A percentile compares a stretch with the other conserved stretches of the same genome.
These are phyloP conservation scores for Pagetopsis macropterus DNA, from an alignment of 2,797 vertebrate genomes.

Conservation along the genomic window DNA sequence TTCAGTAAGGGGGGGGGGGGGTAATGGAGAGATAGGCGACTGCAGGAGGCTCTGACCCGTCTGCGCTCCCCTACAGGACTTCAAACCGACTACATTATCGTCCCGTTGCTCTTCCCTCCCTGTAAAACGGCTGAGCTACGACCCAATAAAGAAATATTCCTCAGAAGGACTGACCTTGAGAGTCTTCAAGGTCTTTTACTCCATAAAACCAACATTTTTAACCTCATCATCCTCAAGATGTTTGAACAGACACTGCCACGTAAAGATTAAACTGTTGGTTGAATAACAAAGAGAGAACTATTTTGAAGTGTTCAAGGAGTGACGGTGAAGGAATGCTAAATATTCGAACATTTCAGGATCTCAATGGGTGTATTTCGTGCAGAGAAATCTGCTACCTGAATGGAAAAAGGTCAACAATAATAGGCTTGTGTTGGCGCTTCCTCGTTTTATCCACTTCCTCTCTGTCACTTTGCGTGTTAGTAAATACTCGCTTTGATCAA, in stretches of 20 bases:
- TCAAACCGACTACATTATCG: constrained; percentile 49
- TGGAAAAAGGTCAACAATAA: neutral
- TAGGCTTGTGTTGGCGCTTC: neutral
- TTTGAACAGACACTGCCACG: neutral
- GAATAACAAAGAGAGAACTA: neutral
- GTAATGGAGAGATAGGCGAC: constrained; percentile 47
- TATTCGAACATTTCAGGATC: too few relatives aligned
- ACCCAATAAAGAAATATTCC: constrained; percentile 49
- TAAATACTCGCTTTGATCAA: neutral
- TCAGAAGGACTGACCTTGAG: constrained; percentile 55
- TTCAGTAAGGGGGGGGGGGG: neutral
- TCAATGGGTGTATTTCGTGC: too few relatives aligned
- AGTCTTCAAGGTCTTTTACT: constrained; percentile 27
- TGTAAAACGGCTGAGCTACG: constrained; percentile 40
- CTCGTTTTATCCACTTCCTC: constrained; percentile 25
- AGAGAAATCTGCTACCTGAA: neutral
- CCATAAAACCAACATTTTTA: constrained; percentile 22
- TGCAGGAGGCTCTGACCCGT: constrained; percentile 61
- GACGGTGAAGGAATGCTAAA: too few relatives aligned
- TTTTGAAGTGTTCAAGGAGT: neutral
- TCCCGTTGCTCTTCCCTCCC: constrained; percentile 36
- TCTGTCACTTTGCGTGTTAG: neutral
- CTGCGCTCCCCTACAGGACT: constrained; percentile 41
- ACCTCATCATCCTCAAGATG: neutral
- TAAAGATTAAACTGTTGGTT: neutral